Base-by-base conservation (phyloP, 2,113 vertebrate genomes). In the Nibea albiflora region DNA sequence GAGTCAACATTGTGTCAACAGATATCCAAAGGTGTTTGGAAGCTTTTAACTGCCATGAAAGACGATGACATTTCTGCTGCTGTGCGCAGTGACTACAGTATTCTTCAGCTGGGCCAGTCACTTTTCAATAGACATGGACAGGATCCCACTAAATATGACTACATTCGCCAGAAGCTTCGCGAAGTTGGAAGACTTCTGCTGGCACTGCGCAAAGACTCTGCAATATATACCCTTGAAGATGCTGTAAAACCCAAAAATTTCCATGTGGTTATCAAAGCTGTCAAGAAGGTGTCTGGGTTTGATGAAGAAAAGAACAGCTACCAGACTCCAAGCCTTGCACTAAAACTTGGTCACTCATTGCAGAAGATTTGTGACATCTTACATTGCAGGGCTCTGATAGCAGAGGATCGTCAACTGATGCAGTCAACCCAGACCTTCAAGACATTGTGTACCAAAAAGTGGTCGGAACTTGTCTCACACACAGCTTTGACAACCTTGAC, bases 341-440 rank as follows among this genome's bases (percentile, higher is more conserved):
- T 80, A 0, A 80, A 73, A 14, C 16, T 81, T 16, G 72, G 64
- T n/a, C 78, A 80, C 15, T 35, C 35, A 3, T 8, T 79, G 7
- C 63, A 85, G 3, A 90, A 88, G 46, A 53, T 88, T 4, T 24
- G 78, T 11, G 81, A 91, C 64, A 84, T 85, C 3, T 14, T 85
- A 26, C 72, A 88, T 2, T 84, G 83, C 56, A 66, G 78, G 64
- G 78, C 78, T 4, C 46, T 90, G 2, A 85, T 87, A 42, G 68
- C 81, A 15, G 20, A 78, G 50, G 76, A 89, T 11, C 17, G 16
- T 35, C 16, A 39, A 10, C 60, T 73, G 31, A 70, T 70, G 8
- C 81, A 85, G 65, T 81, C 84, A 47, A 58, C 78, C 0, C 28
- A 76, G 62, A 53, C 35, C 26, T 88, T 88, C 31, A 68, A 74